phyloP scores from a whole-genome alignment of 2,888 invertebrate species.

The Xylophagus ater region DNA sequence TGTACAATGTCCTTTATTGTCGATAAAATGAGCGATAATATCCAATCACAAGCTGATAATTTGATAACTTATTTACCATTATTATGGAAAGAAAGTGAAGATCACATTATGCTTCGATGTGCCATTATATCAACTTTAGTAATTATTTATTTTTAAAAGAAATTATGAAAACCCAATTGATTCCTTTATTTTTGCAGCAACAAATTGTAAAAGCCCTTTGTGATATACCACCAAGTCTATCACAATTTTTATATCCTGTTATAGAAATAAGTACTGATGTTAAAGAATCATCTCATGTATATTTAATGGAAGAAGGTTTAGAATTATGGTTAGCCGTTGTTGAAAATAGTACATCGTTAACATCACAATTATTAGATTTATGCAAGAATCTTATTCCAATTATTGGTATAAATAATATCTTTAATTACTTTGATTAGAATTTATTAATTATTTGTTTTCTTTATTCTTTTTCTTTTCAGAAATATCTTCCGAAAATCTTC shows the following conservation, averaged over 20 bases:
- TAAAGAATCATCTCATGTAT: constrained; percentile 69
- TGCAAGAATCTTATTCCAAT: constrained; percentile 64
- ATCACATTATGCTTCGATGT: constrained; percentile 82
- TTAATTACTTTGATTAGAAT: too few relatives aligned
- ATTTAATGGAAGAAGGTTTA: constrained; percentile 83
- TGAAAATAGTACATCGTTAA: constrained; percentile 58
- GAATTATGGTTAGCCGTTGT: constrained; percentile 81
- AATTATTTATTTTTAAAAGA: too few relatives aligned
- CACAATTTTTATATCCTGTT: constrained; percentile 54
- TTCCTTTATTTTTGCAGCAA: too few relatives aligned
- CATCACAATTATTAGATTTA: constrained; percentile 56
- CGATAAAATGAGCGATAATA: constrained; percentile 69
- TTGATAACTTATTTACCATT: constrained; percentile 74
- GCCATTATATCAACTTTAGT: constrained; percentile 80
- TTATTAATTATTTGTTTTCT: too few relatives aligned
- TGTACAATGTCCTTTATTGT: constrained; percentile 82
- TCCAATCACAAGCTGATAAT: constrained; percentile 52
- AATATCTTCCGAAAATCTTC: constrained; percentile 68
- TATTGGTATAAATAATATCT: too few relatives aligned
- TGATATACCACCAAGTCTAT: constrained; percentile 46
- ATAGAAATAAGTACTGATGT: constrained; percentile 67
- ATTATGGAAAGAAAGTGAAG: constrained; percentile 78
- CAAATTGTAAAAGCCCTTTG: constrained; percentile 69
- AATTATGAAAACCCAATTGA: too few relatives aligned
- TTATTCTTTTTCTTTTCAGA: constrained; percentile 52